Conservation (phyloP, 37 sponge, comb jelly and placozoan species). For the Amphimedon queenslandica region DNA sequence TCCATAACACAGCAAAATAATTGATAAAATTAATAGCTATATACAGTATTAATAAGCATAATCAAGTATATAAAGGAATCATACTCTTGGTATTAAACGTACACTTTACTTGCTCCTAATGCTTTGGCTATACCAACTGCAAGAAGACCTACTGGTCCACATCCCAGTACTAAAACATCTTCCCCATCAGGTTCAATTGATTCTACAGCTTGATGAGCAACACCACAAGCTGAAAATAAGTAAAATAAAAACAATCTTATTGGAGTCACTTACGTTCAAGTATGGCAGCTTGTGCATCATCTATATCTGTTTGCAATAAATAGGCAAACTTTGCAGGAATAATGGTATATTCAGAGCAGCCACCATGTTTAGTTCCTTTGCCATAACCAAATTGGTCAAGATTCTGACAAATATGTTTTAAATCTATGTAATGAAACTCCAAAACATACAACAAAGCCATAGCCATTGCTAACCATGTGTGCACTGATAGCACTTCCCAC, state of each 20-base stretch:
- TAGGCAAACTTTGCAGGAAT: conserved; percentile 83
- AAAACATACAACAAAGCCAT: not conserved
- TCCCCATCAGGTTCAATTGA: conserved; percentile 68
- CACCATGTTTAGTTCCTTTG: conserved; percentile 85
- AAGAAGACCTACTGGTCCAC: conserved; percentile 90
- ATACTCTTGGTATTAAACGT: conserved; percentile 1
- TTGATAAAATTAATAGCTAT: too few relatives aligned
- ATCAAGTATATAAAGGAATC: too few relatives aligned
- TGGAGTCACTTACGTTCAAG: conserved; percentile 69
- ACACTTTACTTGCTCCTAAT: conserved; percentile 85
- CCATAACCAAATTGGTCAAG: conserved; percentile 90
- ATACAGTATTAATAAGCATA: too few relatives aligned
- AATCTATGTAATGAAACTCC: conserved; percentile 28
- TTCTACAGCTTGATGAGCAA: conserved; percentile 90
- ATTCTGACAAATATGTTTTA: conserved; percentile 85
- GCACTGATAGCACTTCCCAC: conserved; percentile 92
- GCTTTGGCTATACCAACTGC: conserved; percentile 70
- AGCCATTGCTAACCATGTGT: conserved; percentile 48
- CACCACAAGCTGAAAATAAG: conserved; percentile 71
- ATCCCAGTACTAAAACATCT: conserved; percentile 71
- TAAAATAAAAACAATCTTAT: not conserved
- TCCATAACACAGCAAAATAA: too few relatives aligned
- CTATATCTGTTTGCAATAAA: conserved; percentile 61
- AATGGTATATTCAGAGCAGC: conserved; percentile 84
- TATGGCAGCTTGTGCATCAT: conserved; percentile 68